Conservation (phyloP, 2,888 invertebrate species). For the Stegophylla sp. region DNA sequence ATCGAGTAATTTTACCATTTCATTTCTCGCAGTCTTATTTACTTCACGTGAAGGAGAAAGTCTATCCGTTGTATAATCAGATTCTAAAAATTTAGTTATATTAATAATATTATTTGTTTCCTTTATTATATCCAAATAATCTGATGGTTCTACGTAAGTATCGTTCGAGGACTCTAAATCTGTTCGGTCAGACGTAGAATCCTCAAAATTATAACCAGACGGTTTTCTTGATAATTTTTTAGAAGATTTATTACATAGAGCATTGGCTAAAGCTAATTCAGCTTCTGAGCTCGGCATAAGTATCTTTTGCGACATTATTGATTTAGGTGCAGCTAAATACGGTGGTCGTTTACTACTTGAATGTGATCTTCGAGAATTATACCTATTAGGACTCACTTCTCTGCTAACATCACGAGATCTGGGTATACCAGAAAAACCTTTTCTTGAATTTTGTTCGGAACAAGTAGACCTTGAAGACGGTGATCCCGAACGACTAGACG, state of each 20-base stretch:
- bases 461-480: slow-evolving; percentile 81
- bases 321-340: slow-evolving; percentile 66
- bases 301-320: slow-evolving; percentile 81
- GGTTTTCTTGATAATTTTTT: slow-evolving; percentile 57
- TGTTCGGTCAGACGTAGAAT: no score
- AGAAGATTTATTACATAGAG: slow-evolving; percentile 66
- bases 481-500: slow-evolving; percentile 91
- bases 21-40: no score
- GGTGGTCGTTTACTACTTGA: slow-evolving; percentile 62
- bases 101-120: no score
- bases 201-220: slow-evolving; percentile 76
- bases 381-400: slow-evolving; percentile 67
- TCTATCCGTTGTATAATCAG: no score
- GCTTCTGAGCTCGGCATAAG: slow-evolving; percentile 87
- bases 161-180: no score
- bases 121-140: no score
- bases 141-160: no score
- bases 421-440: slow-evolving; percentile 64
- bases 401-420: slow-evolving; percentile 63
- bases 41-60: no score
- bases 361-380: slow-evolving; percentile 53
- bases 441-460: slow-evolving; percentile 68
- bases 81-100: no score
- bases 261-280: slow-evolving; percentile 74
- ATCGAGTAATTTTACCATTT: slow-evolving; percentile 46